These are phyloP conservation scores for Forbesichthys agassizii DNA, from an alignment of 2,113 vertebrate genomes.

Conservation along the genomic window DNA sequence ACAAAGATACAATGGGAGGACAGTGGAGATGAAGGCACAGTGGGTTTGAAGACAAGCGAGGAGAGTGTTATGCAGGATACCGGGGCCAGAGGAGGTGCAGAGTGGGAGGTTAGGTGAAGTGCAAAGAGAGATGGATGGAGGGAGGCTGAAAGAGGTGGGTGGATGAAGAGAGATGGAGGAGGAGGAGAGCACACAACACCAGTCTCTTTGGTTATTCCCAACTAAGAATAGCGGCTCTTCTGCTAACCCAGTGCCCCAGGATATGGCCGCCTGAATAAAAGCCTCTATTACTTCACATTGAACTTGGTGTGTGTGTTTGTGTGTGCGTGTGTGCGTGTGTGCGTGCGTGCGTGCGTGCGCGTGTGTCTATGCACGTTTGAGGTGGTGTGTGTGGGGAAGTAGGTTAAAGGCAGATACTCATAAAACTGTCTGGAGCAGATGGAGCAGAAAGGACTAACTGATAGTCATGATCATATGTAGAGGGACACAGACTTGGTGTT, in stretches of 20 bases:
- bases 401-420: no score
- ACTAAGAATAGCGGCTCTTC: slow-evolving; percentile 74
- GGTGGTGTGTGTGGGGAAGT: neutral
- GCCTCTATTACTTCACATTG: slow-evolving; percentile 58
- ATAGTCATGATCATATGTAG: no score
- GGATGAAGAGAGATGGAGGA: slow-evolving; percentile 29
- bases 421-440: no score
- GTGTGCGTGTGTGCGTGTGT: slow-evolving; percentile 2
- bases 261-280: slow-evolving; percentile 72
- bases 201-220: slow-evolving; percentile 46
- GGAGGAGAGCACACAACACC: slow-evolving; percentile 16
- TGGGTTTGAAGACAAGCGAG: slow-evolving; percentile 49
- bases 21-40: slow-evolving; percentile 44
- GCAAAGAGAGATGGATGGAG: slow-evolving; percentile 53
- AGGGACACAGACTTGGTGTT: no score
- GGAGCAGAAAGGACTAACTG: no score
- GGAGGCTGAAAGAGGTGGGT: slow-evolving; percentile 29
- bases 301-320: slow-evolving; percentile 29
- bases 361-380: neutral
- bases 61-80: slow-evolving; percentile 49
- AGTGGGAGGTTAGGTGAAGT: slow-evolving; percentile 66
- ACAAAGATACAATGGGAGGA: slow-evolving; percentile 23
- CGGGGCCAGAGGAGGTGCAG: slow-evolving; percentile 53
- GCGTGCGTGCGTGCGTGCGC: neutral
- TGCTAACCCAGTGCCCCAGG: slow-evolving; percentile 68